Evolutionary conservation across 2,888 invertebrate species (phyloP), one percentile per base, ranked within the genome.

Genomic region (Odiellus spinosus): DNA sequence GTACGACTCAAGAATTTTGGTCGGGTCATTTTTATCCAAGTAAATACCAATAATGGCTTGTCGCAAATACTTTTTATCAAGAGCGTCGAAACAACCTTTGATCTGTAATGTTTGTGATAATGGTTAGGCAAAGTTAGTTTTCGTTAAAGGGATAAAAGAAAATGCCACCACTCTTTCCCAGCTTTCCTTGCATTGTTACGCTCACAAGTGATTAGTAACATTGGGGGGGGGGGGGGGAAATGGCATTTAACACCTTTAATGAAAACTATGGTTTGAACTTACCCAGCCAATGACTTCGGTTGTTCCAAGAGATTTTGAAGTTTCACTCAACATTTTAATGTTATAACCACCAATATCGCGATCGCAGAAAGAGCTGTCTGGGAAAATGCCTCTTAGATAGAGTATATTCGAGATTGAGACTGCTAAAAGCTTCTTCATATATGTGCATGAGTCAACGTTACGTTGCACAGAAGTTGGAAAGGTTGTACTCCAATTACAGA

Each of bases 31-130:
- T 6, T 20, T 14, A 33, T 43, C 35, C n/a, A 36, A 35, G 18
- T 18, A 43, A 10, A 43, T 33, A 2, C 35, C 43, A 10, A 43
- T n/a, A 17, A 36, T 43, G 15, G 36, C 12, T 14, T 43, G 32
- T n/a, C 36, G 34, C 15, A 43, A 34, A 18, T 34, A 43, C 35
- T 35, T 43, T 36, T 33, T 32, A 15, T 43, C 43, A 20, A 43
- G 20, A 11, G 43, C 43, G 20, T 43, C 43, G 18, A 43, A 43
- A 17, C 43, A 43, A 34, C 5, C 42, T 32, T 42, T 21, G 17
- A 26, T 12, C 14, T 26, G 32, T 26, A 42, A 14, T 14, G 10
- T 26, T 39, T 12, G 18, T 39, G 39, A 39, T 5, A 8, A 17
- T 5, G 18, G 6, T 39, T 5, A n/a, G 6, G 15, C 8, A 8